These are phyloP conservation scores for Pteronura brasiliensis DNA, from an alignment of 2,113 vertebrate species.

Conservation along the genomic window DNA sequence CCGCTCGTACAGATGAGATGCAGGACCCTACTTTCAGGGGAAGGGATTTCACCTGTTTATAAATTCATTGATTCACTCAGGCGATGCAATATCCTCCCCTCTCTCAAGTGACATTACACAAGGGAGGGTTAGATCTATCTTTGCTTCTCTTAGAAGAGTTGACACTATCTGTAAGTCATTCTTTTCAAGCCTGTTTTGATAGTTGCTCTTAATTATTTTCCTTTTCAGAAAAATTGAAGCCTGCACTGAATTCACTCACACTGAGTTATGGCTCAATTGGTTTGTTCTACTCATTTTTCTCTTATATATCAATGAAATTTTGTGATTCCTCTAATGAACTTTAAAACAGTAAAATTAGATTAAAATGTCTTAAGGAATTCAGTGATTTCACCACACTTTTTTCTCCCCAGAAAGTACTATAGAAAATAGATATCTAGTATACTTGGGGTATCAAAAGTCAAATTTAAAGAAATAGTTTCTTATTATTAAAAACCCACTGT, in stretches of 20 bases:
- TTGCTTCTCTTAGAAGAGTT: background rate
- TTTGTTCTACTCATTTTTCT: background rate
- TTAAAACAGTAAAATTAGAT: background rate
- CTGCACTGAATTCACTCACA: background rate
- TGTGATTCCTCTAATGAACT: background rate
- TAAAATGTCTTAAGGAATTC: background rate
- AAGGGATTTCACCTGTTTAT: background rate
- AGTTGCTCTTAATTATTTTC: background rate
- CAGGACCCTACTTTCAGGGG: background rate
- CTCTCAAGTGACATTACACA: background rate
- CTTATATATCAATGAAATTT: background rate
- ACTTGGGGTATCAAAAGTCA: background rate
- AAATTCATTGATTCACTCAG: background rate
- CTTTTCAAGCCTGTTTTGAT: background rate
- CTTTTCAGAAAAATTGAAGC: background rate
- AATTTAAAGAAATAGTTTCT: background rate
- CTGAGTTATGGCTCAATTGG: background rate
- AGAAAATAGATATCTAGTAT: background rate
- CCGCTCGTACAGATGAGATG: background rate
- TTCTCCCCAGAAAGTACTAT: background rate
- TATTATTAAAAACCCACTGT: background rate
- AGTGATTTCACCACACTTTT: background rate
- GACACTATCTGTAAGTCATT: background rate
- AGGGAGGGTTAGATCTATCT: background rate
- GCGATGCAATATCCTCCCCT: background rate